Evolutionary conservation across 2,113 vertebrate genomes (phyloP).

Genomic region (Poecilia latipinna): DNA sequence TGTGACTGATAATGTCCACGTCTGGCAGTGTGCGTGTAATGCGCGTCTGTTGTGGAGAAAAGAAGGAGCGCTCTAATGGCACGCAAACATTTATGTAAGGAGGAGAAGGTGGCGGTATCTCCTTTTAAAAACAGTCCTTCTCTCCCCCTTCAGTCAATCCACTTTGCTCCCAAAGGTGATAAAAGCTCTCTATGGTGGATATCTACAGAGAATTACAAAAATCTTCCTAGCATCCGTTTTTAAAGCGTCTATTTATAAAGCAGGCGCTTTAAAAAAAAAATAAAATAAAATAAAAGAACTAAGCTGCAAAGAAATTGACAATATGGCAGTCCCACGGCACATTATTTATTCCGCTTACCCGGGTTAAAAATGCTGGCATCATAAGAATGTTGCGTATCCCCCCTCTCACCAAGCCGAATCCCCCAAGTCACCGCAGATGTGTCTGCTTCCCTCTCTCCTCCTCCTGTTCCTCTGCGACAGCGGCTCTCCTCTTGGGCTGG

Average conservation of each 20-base stretch:
- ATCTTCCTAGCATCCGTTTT: not conserved
- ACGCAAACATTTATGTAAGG: slow-evolving; percentile 77
- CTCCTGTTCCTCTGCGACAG: slow-evolving; percentile 52
- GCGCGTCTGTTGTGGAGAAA: slow-evolving; percentile 49
- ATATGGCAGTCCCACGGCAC: slow-evolving; percentile 35
- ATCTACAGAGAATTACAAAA: not conserved
- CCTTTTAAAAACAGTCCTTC: slow-evolving; percentile 29
- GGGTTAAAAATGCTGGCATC: not conserved
- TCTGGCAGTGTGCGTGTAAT: slow-evolving; percentile 29
- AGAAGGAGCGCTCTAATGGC: slow-evolving; percentile 61
- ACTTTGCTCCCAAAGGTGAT: slow-evolving; percentile 10
- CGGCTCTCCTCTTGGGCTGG: slow-evolving; percentile 35
- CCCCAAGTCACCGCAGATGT: slow-evolving; percentile 51
- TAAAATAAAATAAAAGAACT: not conserved
- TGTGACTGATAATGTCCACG: slow-evolving; percentile 29
- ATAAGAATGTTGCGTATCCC: not conserved
- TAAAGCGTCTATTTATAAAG: not conserved
- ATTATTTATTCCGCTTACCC: slow-evolving; percentile 4
- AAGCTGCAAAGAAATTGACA: slow-evolving; percentile 3
- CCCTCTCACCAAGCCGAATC: not conserved
- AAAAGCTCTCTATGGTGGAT: slow-evolving; percentile 6
- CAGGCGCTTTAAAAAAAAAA: not conserved
- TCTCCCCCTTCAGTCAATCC: slow-evolving; percentile 34
- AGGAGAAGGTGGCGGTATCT: slow-evolving; percentile 22
- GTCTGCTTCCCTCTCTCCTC: slow-evolving; percentile 21